Evolutionary conservation across 2,113 vertebrate species (phyloP).

Genomic region (Mesitornis unicolor): DNA sequence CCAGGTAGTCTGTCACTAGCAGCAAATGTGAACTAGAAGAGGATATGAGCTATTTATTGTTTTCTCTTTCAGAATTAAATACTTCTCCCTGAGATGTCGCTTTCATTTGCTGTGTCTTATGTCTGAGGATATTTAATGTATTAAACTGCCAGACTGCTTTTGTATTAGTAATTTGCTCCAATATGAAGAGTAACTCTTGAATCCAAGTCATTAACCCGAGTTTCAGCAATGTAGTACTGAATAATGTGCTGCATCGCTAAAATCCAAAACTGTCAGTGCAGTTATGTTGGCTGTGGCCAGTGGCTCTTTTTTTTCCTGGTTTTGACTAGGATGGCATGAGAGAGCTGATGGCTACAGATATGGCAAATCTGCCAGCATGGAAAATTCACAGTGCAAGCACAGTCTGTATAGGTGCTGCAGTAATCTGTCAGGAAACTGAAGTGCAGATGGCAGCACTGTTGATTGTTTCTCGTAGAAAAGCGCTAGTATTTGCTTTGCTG

Average conservation of each 20-base stretch:
- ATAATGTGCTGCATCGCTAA: neutral
- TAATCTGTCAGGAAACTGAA: neutral
- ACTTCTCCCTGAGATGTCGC: neutral
- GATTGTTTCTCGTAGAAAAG: neutral
- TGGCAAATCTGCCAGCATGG: neutral
- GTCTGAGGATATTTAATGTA: neutral
- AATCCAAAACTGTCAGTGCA: neutral
- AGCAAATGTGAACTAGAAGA: neutral
- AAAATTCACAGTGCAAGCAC: neutral
- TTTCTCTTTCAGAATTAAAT: neutral
- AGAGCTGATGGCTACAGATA: neutral
- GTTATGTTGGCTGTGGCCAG: fast-evolving
- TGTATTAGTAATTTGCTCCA: neutral
- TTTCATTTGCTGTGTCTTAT: neutral
- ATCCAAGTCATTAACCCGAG: neutral
- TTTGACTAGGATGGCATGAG: neutral
- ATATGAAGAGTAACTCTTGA: neutral
- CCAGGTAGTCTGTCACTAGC: neutral
- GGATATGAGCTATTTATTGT: neutral
- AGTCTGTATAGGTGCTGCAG: fast-evolving
- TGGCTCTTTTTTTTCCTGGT: neutral
- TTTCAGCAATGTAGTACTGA: neutral
- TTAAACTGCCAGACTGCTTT: neutral
- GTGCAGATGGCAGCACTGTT: neutral
- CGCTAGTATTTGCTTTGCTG: neutral